Evolutionary conservation across 1,140 invertebrate species (phyloP), one percentile per base, ranked within the genome.

Genomic region (Papilio polytes): DNA sequence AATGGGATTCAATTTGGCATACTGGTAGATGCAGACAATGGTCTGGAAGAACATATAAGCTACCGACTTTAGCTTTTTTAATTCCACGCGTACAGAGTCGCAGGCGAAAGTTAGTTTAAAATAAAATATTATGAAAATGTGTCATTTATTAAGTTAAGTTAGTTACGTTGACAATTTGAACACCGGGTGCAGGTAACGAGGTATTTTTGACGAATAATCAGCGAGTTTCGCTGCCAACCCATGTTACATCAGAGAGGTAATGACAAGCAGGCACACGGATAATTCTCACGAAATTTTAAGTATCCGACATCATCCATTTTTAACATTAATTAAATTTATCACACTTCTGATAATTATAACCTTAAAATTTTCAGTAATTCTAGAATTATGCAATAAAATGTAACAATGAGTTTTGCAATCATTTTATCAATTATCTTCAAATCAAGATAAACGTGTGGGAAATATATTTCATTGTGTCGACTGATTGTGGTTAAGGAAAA

Each of bases 291-390:
- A 36, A 31, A 70, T 31, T 3, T 31, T 18, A 31, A 31, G 12
- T 26, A 31, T 12, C 13, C 2, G 7, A 7, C 6, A 18, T 12
- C 56, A 63, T 12, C 56, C 12, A 63, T 26, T 63, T 26, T 12
- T 26, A 63, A 63, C 20, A 13, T 63, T 63, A 3, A 70, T 70
- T 70, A 70, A 70, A 31, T 63, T 63, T 63, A 70, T 70, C 63
- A 3, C 4, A 70, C 0, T 70, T 70, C 63, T 31, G 63, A 18
- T 70, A 31, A 31, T 31, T 12, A 31, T 66, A 66, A 66, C 26
- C 56, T 26, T 10, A 63, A 26, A 63, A 63, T 10, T 31, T 66
- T 2, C 22, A 4, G 22, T 26, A 31, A 66, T 66, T 13, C 7
- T 31, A 31, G 36, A 66, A 31, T 56, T 20, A 20, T 56, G 18